Evolutionary conservation across 64 coral and sea anemone species (phyloP), one percentile per base, ranked within the genome.

Genomic region (Actinia equina): DNA sequence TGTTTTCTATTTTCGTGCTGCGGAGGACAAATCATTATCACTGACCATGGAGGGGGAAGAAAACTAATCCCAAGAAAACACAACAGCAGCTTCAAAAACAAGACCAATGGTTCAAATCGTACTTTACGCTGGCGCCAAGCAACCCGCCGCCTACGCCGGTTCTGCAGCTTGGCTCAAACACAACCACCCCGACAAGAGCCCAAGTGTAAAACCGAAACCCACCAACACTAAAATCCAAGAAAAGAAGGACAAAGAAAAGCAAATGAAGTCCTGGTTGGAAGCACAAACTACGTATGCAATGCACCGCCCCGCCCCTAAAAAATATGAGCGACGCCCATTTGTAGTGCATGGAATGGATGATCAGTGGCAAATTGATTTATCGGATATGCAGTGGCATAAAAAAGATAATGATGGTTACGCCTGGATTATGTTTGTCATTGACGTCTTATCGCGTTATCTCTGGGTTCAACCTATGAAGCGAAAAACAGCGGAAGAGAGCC

Each of bases 281-380:
- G 25, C n/a, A n/a, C n/a, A n/a, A n/a, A n/a, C n/a, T n/a, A n/a
- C n/a, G n/a, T n/a, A n/a, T n/a, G n/a, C 43, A 16, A 27, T 84
- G 37, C 82, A 84, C 82, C 19, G 46, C n/a, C 82, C 82, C 52
- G 52, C 82, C n/a, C 82, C 37, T 16, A 84, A 59, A 59, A 46
- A 27, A 13, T 84, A 84, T 27, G 37, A 42, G 2, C 82, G 52
- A 26, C 12, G 56, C 20, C 82, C 49, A 7, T 58, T 84, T 53
- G 82, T 46, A 2, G 82, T 84, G 37, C 52, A 84, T 30, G 82
- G 82, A 27, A 19, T 84, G 82, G 82, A 84, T 53, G 12, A 84
- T 53, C 82, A 84, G 37, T 84, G 82, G 82, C 82, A 84, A 51
- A 59, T 59, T 42, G 82, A 84, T 51, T 84, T 84, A 41, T 84